A percentile compares a stretch with the other conserved stretches of the same genome.
phyloP scores from a whole-genome alignment of 2,113 vertebrate species.

The Genyomyrus donnyi region DNA sequence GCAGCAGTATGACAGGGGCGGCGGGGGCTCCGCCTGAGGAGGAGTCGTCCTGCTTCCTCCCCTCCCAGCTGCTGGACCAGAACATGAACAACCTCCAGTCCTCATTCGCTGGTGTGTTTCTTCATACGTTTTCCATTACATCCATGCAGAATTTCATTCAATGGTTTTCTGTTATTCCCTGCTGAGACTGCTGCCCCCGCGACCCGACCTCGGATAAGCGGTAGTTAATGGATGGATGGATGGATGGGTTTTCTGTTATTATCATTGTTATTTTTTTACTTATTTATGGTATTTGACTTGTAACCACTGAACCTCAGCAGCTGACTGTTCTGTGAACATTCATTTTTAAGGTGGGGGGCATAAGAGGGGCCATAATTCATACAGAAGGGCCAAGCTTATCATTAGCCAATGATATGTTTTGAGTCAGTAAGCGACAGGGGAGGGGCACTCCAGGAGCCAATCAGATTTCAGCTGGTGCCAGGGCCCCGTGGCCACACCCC shows the following conservation, averaged over 20 bases:
- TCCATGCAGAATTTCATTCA: neutral
- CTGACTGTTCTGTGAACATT: neutral
- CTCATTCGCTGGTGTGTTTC: conserved; percentile 59
- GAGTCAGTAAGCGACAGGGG: neutral
- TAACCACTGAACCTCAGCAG: neutral
- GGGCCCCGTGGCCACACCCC: neutral
- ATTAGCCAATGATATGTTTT: neutral
- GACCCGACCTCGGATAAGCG: too few relatives aligned
- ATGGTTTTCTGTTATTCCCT: neutral
- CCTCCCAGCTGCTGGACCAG: conserved; percentile 88
- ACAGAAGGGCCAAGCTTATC: neutral
- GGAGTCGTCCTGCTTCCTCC: conserved; percentile 71
- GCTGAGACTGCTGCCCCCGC: too few relatives aligned
- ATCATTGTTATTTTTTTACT: neutral
- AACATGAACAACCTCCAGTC: conserved; percentile 71
- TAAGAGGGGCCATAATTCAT: neutral
- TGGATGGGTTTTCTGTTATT: neutral
- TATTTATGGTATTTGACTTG: neutral
- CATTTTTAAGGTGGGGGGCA: neutral
- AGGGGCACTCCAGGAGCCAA: neutral
- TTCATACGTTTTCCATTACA: neutral
- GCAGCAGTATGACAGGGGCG: conserved; percentile 15
- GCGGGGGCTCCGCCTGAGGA: conserved; percentile 50
- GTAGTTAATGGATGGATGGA: too few relatives aligned
- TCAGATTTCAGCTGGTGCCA: neutral